Evolutionary conservation across 2,888 invertebrate species (phyloP), one percentile per base, ranked within the genome.

Genomic region (Drosophila picticornis): DNA sequence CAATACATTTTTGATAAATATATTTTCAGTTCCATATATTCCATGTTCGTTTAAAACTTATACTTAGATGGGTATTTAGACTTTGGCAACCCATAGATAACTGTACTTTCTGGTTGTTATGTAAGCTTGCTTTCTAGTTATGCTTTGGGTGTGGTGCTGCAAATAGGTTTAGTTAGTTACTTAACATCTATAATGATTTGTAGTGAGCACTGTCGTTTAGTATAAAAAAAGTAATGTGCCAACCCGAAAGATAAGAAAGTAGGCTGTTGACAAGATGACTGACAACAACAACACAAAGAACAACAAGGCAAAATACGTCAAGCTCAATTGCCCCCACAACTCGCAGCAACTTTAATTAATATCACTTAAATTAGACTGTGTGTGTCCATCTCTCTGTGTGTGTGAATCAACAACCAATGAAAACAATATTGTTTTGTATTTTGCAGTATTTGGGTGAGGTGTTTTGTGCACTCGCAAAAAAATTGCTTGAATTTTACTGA

Each of bases 311-410:
- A 46, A 46, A 46, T 59, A 51, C 76, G 78, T 78, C 77, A 78
- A 77, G 76, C 78, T 80, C 77, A 72, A 80, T 71, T 84, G 77
- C 64, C 34, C 43, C 34, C 63, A 55, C 72, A 19, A 51, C 65
- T 55, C 62, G 75, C 62, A 73, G 55, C 68, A 80, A 86, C 79
- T 83, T 79, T 75, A 83, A 88, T 90, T 80, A 90, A 81, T 73
- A 57, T 61, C 9, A 27, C 66, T 80, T 75, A 61, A 78, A 71
- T 75, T 80, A 64, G 71, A 55, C n/a, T 27, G 6, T 48, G 53
- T 67, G 34, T 62, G 29, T 58, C 43, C 5, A 0, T 19, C 19
- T 19, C 6, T 55, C 3, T 58, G 16, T 53, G n/a, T 56, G 43
- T 55, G 34, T 63, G 22, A 55, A 62, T 34, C 29, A n/a, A 40